Evolutionary conservation across 2,888 invertebrate genomes (phyloP), one percentile per base, ranked within the genome.

Genomic region (Drosophila mercatorum): DNA sequence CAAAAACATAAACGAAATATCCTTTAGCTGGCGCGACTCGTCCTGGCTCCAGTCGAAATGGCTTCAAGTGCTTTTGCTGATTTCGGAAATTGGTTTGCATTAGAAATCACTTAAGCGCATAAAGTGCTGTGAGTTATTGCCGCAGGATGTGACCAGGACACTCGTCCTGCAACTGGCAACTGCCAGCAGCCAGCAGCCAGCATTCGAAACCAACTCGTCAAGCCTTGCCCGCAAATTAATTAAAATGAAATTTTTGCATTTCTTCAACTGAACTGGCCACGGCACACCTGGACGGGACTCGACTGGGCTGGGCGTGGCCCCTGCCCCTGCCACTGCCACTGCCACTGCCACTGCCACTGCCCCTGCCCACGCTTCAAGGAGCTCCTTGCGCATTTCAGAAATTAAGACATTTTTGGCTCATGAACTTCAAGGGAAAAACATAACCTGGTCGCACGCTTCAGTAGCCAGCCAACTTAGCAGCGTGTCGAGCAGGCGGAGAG

Each of bases 61-160:
- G 89, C 82, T 81, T 79, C 81, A 81, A 89, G 89, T 87, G 86
- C 89, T 87, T 87, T 80, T 89, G 89, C 87, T 89, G 87, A 87
- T 89, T 87, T 88, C 89, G 87, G 89, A 89, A 87, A 87, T 87
- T 89, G 89, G 89, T 89, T 87, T 87, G 87, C 87, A 87, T 87
- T 87, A 89, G 87, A 88, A 87, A 89, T 87, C 87, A 88, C 89
- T 87, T 87, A 85, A 88, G 87, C 87, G 89, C 88, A 87, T 87
- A 83, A 87, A 87, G 85, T 83, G 88, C 88, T 87, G 78, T 85
- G 89, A 87, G 82, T 88, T 88, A 89, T 89, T 83, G 86, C 86
- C 86, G 72, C 85, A 88, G 89, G 89, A 88, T 88, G 86, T 83
- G 81, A 78, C 75, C 80, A 77, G 68, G 68, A 69, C 77, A 64